Evolutionary conservation across 2,113 vertebrate species (phyloP).

Genomic region (Pan troglodytes): NHGRI_mPanTro3-v2.1_pri NC_072401.2:119670001-119670500

Average conservation of each 20-base stretch:
- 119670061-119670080: neutral
- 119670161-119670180: neutral
- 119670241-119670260: neutral
- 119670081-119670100: neutral
- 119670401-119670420: neutral
- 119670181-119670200: neutral
- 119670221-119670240: neutral
- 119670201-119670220: neutral
- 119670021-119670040: neutral
- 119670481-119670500: neutral
- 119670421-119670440: neutral
- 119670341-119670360: neutral
- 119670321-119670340: neutral
- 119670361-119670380: neutral
- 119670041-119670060: neutral
- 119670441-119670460: neutral
- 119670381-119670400: neutral
- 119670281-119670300: neutral
- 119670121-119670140: neutral
- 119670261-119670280: neutral
- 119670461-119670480: neutral
- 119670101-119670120: neutral
- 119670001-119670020: neutral
- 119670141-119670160: neutral
- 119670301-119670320: neutral